Percentiles rank a stretch among this genome's conserved stretches.
phyloP scores from a whole-genome alignment of 37 sponge, comb jelly and placozoan species.

The Halichondria panicea region DNA sequence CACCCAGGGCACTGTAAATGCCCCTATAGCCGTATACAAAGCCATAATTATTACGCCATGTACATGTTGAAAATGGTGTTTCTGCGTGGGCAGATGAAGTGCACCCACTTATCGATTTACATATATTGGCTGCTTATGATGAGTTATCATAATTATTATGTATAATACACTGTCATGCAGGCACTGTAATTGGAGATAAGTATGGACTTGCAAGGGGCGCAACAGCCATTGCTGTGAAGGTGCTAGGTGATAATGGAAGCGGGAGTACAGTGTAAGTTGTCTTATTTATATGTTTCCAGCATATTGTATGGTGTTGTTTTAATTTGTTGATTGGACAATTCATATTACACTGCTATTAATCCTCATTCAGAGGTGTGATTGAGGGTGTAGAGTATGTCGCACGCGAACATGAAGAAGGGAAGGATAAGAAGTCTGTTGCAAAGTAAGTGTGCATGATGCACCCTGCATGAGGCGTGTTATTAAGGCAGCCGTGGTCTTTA shows the following conservation, averaged over 20 bases:
- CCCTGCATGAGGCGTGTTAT: too few species aligned
- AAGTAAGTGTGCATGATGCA: constrained; percentile 30
- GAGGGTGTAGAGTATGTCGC: constrained; percentile 49
- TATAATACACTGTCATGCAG: constrained; percentile 9
- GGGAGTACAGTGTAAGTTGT: constrained; percentile 39
- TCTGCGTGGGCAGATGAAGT: too few species aligned
- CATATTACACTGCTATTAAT: background rate
- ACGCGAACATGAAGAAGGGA: constrained; percentile 7
- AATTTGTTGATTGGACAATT: background rate
- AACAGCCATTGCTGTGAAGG: constrained; percentile 72
- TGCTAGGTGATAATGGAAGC: constrained; percentile 51
- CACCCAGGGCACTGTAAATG: too few species aligned
- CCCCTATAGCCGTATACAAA: too few species aligned
- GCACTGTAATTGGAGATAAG: constrained; percentile 61
- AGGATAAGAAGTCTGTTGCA: constrained; percentile 41
- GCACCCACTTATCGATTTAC: too few species aligned
- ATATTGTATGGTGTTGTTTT: background rate
- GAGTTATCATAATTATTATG: background rate
- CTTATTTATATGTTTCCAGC: background rate
- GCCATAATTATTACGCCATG: too few species aligned
- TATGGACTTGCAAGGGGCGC: constrained; percentile 71
- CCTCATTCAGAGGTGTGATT: constrained; percentile 45
- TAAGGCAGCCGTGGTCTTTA: too few species aligned
- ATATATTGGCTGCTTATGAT: background rate
- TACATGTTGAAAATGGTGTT: too few species aligned